Evolutionary conservation across 1,140 invertebrate species (phyloP), one percentile per base, ranked within the genome.

Genomic region (Macrobrachium nipponense): DNA sequence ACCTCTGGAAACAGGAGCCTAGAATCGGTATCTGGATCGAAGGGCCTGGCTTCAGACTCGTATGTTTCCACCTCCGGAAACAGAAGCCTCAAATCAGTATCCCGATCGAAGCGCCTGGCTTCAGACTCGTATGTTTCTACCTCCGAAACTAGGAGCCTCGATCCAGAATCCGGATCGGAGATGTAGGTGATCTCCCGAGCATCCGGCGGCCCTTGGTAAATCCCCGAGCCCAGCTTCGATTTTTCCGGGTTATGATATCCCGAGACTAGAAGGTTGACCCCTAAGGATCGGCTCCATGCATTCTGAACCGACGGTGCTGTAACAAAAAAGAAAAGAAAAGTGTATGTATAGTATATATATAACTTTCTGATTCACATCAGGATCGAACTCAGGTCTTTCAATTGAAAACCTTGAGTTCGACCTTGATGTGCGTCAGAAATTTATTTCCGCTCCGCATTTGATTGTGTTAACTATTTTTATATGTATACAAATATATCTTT

Each of bases 141-240:
- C 58, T 83, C 75, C 12, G 82, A 73, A 23, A 89, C 60, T n/a
- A 89, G 44, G 36, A 89, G 18, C 36, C 23, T 36, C 64, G 80
- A 81, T 5, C 88, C 88, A 5, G 88, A 89, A 6, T 89, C 78
- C 7, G 62, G 15, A 43, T 89, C 78, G 60, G 66, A 85, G 12
- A 70, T n/a, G 64, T 87, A 79, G 92, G 91, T 5, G 90, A 43
- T 93, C 66, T 2, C 91, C 90, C 17, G 93, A 92, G n/a, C n/a
- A n/a, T 15, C 90, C 90, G 87, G 91, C 90, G 0, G 92, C 91
- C 0, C 92, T 91, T 82, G 84, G 88, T 91, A 94, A 66, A 94
- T 93, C 6, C 94, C 94, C 88, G 92, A 93, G n/a, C 94, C 94
- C 14, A 91, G 87, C 80, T 92, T 93, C n/a, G 93, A 93, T 12